Evolutionary conservation across 2,113 vertebrate species (phyloP).

Genomic region (Heterotis niloticus): DNA sequence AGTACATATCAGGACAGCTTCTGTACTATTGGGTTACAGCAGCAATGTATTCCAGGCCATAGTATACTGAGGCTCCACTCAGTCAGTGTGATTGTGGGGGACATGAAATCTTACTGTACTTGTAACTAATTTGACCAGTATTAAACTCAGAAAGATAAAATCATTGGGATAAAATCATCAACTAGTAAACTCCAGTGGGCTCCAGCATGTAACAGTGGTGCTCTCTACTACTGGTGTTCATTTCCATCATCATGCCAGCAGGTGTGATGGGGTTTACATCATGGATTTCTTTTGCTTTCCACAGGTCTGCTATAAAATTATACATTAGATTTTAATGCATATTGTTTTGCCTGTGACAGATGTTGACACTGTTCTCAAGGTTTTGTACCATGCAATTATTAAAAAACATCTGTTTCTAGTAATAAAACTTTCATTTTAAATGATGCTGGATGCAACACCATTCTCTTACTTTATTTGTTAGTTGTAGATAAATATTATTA

Average conservation of each 20-base stretch:
- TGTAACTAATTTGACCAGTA: background rate
- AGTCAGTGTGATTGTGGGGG: background rate
- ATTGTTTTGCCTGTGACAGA: too few species aligned
- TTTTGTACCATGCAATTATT: too few species aligned
- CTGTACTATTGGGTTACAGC: constrained; percentile 25
- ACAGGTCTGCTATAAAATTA: background rate
- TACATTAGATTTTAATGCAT: background rate
- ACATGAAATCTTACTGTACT: background rate
- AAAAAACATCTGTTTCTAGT: too few species aligned
- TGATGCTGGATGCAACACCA: too few species aligned
- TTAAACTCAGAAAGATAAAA: background rate
- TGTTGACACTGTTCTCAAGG: too few species aligned
- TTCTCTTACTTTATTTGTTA: too few species aligned
- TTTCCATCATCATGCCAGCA: background rate
- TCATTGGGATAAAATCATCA: background rate
- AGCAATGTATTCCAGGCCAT: background rate
- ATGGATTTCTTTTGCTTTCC: background rate
- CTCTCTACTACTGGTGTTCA: too few species aligned
- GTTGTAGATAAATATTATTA: too few species aligned
- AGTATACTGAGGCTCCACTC: background rate
- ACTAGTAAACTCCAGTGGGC: background rate
- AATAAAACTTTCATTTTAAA: too few species aligned
- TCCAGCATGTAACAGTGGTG: background rate
- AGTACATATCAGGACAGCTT: background rate
- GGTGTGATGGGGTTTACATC: background rate